Base-by-base conservation (phyloP, 1,140 invertebrate genomes). In the Delia radicum region DNA sequence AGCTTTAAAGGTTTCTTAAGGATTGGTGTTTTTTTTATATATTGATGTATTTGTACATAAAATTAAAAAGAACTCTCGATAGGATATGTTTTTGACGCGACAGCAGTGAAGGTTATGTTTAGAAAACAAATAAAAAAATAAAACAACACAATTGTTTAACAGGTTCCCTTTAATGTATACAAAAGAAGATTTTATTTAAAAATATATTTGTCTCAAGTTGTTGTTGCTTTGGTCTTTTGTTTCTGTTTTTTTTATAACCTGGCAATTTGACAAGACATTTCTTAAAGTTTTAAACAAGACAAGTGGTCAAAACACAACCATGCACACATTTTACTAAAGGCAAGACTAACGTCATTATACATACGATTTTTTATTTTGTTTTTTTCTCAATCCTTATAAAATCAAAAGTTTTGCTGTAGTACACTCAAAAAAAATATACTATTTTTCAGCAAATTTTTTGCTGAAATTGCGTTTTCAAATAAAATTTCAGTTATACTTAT, bases 251-350 rank as follows among this genome's bases (percentile, higher is more conserved):
- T 29, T 28, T 28, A 31, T 29, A 8, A 15, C n/a, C 28, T 67
- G 63, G 63, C 63, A 67, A 31, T 18, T 67, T 67, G 63, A 67
- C 63, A 67, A 55, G 61, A 63, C 61, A 63, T 27, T 24, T 42
- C 37, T 63, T 63, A 24, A 18, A 61, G 26, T 63, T 28, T 61
- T 61, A 10, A 63, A 63, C 26, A 63, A 63, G 27, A 67, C 63
- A 67, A 67, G 63, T 67, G 63, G 63, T 67, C 63, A 67, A 55
- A 55, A 55, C 7, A 21, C 48, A 55, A 24, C 18, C 8, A 55
- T 18, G 24, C 48, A 21, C 24, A 18, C 48, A 21, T 21, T 55
- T 55, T 18, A 48, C 15, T 21, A 21, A n/a, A 55, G 48, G 8
- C 46, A 3, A 55, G 12, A 55, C 46, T 18, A 55, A 55, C n/a